These are phyloP conservation scores for Thalassophryne amazonica DNA, from an alignment of 2,797 vertebrate genomes.

Conservation along the genomic window DNA sequence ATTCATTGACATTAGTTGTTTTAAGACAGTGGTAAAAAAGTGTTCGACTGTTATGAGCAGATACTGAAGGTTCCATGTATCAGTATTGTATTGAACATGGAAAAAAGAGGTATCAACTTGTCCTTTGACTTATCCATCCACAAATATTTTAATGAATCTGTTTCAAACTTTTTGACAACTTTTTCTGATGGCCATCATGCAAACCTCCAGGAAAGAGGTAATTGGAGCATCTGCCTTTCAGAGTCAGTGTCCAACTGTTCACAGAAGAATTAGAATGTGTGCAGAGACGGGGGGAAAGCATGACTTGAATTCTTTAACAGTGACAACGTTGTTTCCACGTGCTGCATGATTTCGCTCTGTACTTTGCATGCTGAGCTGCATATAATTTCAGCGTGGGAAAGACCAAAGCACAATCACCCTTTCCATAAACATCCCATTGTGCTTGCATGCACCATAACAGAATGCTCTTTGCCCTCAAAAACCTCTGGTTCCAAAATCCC, in stretches of 20 bases:
- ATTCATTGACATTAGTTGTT: too few relatives aligned
- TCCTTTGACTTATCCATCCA: too few relatives aligned
- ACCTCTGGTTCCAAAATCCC: slow-evolving; percentile 53
- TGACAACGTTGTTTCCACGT: slow-evolving; percentile 60
- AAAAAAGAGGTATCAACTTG: too few relatives aligned
- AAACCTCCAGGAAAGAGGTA: too few relatives aligned
- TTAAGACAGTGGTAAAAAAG: too few relatives aligned
- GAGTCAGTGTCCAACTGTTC: not conserved
- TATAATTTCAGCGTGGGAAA: slow-evolving; percentile 67
- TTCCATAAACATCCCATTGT: slow-evolving; percentile 74
- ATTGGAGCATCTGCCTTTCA: slow-evolving; percentile 4
- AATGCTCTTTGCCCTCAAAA: slow-evolving; percentile 59
- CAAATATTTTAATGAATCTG: too few relatives aligned
- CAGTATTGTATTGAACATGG: too few relatives aligned
- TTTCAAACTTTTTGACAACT: too few relatives aligned
- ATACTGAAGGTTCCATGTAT: too few relatives aligned
- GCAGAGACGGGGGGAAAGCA: slow-evolving; percentile 26
- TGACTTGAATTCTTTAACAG: slow-evolving; percentile 56
- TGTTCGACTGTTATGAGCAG: too few relatives aligned
- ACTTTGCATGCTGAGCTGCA: slow-evolving; percentile 63
- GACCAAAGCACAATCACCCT: slow-evolving; percentile 78
- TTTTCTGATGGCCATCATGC: too few relatives aligned
- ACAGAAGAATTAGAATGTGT: slow-evolving; percentile 16
- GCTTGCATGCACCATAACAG: slow-evolving; percentile 64
- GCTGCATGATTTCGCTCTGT: slow-evolving; percentile 50